Evolutionary conservation across 2,888 invertebrate species (phyloP).

Genomic region (Oligia fasciuncula): DNA sequence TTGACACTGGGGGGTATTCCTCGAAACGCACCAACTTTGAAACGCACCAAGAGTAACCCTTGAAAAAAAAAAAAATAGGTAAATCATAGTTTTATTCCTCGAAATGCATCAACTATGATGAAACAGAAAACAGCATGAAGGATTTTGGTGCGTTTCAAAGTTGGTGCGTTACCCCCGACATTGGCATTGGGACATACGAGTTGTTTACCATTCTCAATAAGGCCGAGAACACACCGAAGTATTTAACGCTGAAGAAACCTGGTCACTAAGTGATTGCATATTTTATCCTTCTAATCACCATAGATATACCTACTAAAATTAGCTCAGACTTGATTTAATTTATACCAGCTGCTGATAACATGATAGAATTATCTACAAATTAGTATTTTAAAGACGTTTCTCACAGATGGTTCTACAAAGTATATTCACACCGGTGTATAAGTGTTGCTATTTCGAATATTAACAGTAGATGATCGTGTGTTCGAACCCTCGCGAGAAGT

Average conservation of each 20-base stretch:
- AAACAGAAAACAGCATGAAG: no score
- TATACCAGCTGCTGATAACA: constrained; percentile 16
- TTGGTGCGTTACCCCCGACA: neutral
- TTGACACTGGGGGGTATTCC: constrained; percentile 11
- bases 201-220: constrained; percentile 31
- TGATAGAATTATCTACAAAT: constrained; percentile 11
- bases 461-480: constrained; percentile 48
- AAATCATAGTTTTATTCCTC: no score
- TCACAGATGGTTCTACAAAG: neutral
- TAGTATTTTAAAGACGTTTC: constrained; percentile 1
- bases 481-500: constrained; percentile 48
- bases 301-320: neutral
- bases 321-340: neutral
- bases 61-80: no score
- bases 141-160: no score
- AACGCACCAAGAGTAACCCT: no score
- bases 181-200: constrained; percentile 22
- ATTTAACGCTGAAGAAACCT: neutral
- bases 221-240: constrained; percentile 3
- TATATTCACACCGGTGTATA: constrained; percentile 14
- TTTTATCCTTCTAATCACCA: constrained; percentile 8
- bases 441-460: constrained; percentile 37
- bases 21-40: no score
- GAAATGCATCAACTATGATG: no score
- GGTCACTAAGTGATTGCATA: neutral